These are phyloP conservation scores for Piscicola geometra DNA, from an alignment of 2,888 invertebrate species.

Conservation along the genomic window DNA sequence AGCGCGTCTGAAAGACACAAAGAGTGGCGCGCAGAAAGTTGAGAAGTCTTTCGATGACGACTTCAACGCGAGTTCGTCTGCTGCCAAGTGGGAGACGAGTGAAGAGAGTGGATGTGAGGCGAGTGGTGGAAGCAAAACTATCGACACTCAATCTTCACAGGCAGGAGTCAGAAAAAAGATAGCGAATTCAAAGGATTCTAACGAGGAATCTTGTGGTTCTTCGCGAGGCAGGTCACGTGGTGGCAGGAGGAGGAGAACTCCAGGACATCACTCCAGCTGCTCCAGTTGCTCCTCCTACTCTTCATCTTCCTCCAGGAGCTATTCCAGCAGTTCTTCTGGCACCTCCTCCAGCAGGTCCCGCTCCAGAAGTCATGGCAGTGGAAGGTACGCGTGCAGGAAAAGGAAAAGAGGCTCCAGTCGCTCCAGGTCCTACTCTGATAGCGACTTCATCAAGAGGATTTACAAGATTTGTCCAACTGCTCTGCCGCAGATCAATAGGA, in stretches of 20 bases:
- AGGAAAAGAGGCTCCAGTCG: background rate
- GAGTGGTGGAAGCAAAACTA: no score
- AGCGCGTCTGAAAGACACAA: background rate
- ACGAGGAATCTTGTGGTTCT: constrained; percentile 4
- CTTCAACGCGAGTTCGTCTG: background rate
- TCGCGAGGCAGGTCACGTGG: constrained; percentile 2
- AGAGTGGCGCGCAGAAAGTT: background rate
- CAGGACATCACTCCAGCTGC: background rate
- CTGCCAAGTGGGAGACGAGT: constrained; percentile 45
- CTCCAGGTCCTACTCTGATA: constrained; percentile 27
- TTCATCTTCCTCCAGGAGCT: constrained; percentile 10
- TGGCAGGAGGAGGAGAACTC: constrained; percentile 10
- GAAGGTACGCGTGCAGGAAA: background rate
- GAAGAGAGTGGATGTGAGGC: background rate
- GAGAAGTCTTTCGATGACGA: constrained; percentile 20
- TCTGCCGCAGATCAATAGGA: background rate
- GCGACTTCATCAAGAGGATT: constrained; percentile 34
- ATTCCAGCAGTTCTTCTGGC: background rate
- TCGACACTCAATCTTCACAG: no score
- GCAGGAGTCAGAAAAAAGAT: background rate
- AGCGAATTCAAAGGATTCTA: constrained; percentile 17
- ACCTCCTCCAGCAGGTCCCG: no score
- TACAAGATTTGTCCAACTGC: constrained; percentile 26
- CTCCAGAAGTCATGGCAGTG: no score
- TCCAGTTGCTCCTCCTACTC: background rate